Evolutionary conservation across 2,113 vertebrate species (phyloP), one percentile per base, ranked within the genome.

Genomic region (Cinclus mexicanus): DNA sequence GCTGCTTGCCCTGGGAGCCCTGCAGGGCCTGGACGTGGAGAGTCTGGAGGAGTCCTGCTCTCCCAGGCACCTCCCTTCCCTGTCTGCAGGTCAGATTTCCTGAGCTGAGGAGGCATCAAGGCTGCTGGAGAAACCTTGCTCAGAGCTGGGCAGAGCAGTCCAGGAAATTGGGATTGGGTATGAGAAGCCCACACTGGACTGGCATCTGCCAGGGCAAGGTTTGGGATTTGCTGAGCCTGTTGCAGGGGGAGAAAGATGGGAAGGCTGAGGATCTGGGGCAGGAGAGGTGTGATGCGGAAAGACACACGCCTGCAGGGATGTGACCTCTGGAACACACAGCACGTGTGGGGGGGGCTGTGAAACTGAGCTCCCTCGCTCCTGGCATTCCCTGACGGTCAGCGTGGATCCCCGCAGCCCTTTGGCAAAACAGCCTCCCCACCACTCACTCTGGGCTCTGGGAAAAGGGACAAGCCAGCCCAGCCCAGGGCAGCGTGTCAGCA

Each of bases 1-100:
- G 39, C 44, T 83, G 60, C 33, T 52, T 80, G 71, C 18, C 24
- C 17, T 47, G 31, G 23, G 28, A 46, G 67, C 19, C 9, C 49
- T 14, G 0, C 33, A 55, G 47, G 1, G 35, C 20, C 24, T 2
- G 2, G 37, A 12, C 28, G 31, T 0, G 1, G 69, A 37, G n/a
- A 37, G 21, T 53, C 28, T 0, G 0, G 21, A 35, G 46, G 78
- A 74, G 74, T 81, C 60, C 87, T 60, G 57, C 39, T 89, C 44
- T 55, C 44, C 42, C 61, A 75, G 41, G 15, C 29, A 31, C 19
- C 61, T 91, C 37, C 41, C 11, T 68, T 72, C 26, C 61, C n/a
- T 41, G 28, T 15, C 19, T 31, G 16, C 12, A 39, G 18, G 41
- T 44, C 50, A 24, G 42, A 46, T 87, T 60, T 80, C 57, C 67